Conservation (phyloP, 2,888 invertebrate genomes). For the Trissolcus brochymenae region DNA sequence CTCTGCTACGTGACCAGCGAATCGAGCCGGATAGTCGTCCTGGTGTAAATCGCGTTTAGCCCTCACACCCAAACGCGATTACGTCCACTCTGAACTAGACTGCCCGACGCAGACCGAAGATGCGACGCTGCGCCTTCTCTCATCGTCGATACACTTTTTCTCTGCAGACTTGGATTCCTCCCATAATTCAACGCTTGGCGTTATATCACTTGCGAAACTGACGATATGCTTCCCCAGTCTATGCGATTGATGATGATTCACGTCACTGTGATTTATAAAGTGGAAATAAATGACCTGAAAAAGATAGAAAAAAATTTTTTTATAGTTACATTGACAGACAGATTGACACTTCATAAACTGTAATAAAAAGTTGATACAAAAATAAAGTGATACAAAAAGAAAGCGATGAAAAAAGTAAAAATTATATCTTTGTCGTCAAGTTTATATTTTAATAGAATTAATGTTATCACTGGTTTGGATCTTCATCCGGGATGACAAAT, state of each 20-base stretch:
- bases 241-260: conserved; percentile 5
- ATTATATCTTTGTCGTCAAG: too few species aligned
- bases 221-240: conserved; percentile 7
- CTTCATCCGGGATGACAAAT: too few species aligned
- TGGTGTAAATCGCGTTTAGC: conserved; percentile 74
- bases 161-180: conserved; percentile 3
- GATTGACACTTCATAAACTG: too few species aligned
- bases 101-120: conserved; percentile 13
- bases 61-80: conserved; percentile 64
- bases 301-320: too few species aligned
- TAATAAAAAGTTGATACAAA: too few species aligned
- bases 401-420: too few species aligned
- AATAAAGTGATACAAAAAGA: too few species aligned
- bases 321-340: too few species aligned
- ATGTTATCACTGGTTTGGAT: too few species aligned
- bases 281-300: too few species aligned
- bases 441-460: too few species aligned
- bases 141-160: conserved; percentile 26
- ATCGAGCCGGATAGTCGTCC: conserved; percentile 65
- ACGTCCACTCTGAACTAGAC: conserved; percentile 27
- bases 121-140: conserved; percentile 30
- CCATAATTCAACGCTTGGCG: conserved; percentile 15
- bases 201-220: conserved; percentile 24
- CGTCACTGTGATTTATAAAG: conserved; percentile 10
- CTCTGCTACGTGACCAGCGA: conserved; percentile 48